phyloP scores from a whole-genome alignment of 2,113 vertebrate species.

The Serinus canaria region DNA sequence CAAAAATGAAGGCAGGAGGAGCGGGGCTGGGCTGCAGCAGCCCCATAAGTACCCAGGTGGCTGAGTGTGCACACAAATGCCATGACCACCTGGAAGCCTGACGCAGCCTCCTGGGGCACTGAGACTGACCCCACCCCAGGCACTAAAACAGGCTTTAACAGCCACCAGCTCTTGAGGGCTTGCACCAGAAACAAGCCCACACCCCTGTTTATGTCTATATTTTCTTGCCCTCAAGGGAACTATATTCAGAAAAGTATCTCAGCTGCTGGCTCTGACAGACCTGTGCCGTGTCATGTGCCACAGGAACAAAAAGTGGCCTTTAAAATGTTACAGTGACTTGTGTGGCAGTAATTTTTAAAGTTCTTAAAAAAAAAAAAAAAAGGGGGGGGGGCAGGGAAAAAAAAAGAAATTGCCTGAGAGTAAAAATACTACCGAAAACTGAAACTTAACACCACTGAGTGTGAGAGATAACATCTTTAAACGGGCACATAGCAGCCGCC shows the following conservation, averaged over 20 bases:
- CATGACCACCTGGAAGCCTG: accelerated
- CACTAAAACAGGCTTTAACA: background rate
- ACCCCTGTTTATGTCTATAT: background rate
- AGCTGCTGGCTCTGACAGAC: background rate
- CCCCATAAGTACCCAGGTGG: background rate
- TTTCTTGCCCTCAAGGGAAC: background rate
- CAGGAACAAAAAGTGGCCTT: background rate
- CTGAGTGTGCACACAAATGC: accelerated
- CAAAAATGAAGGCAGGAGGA: background rate
- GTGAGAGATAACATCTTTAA: conserved; percentile 23
- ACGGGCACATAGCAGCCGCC: background rate
- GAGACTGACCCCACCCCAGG: background rate
- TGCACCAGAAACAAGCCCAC: background rate
- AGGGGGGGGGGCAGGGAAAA: no score
- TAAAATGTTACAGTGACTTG: background rate
- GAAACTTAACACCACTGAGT: conserved; percentile 13
- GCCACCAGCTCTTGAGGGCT: background rate
- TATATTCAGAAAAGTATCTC: background rate
- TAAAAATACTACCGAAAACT: conserved; percentile 44
- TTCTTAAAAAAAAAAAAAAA: background rate
- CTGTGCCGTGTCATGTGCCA: background rate
- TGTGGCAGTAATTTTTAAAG: background rate
- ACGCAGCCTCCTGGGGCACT: background rate
- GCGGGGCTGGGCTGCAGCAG: background rate
- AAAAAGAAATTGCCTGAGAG: background rate